Conservation (phyloP, 2,888 invertebrate genomes). For the Phortica okadai region DNA sequence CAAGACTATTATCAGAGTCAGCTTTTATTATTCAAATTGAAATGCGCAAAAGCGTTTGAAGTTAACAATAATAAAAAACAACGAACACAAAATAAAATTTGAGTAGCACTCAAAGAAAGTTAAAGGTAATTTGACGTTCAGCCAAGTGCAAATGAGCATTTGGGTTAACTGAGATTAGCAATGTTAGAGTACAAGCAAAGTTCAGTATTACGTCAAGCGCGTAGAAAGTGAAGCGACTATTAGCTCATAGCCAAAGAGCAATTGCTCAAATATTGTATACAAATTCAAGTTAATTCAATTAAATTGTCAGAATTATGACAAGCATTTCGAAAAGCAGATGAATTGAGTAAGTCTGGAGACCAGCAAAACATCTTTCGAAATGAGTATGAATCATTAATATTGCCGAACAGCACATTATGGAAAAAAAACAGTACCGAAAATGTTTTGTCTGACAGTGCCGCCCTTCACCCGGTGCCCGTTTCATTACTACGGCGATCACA, state of each 20-base stretch:
- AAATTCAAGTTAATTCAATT: neutral
- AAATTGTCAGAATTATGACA: too few species aligned
- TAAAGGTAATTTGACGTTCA: slow-evolving; percentile 40
- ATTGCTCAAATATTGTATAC: slow-evolving; percentile 18
- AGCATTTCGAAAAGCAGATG: too few species aligned
- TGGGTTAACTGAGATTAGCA: slow-evolving; percentile 51
- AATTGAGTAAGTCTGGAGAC: neutral
- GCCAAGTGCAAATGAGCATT: slow-evolving; percentile 66
- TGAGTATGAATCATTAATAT: neutral
- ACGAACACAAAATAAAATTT: neutral
- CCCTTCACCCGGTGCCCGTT: neutral
- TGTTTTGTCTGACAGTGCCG: neutral
- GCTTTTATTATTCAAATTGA: neutral
- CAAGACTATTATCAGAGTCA: slow-evolving; percentile 14
- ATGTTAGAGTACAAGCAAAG: neutral
- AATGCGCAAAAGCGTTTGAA: slow-evolving; percentile 18
- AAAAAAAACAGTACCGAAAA: neutral
- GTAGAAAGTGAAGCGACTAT: slow-evolving; percentile 36
- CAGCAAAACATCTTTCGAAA: neutral
- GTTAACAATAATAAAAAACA: neutral
- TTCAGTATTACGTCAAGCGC: slow-evolving; percentile 35
- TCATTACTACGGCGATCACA: neutral
- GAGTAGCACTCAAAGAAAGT: neutral
- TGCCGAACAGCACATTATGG: neutral
- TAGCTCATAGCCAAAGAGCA: neutral